A percentile compares a stretch with the other conserved stretches of the same genome.
phyloP scores from a whole-genome alignment of 2,797 vertebrate species.

The Steatocranus sp. region DNA sequence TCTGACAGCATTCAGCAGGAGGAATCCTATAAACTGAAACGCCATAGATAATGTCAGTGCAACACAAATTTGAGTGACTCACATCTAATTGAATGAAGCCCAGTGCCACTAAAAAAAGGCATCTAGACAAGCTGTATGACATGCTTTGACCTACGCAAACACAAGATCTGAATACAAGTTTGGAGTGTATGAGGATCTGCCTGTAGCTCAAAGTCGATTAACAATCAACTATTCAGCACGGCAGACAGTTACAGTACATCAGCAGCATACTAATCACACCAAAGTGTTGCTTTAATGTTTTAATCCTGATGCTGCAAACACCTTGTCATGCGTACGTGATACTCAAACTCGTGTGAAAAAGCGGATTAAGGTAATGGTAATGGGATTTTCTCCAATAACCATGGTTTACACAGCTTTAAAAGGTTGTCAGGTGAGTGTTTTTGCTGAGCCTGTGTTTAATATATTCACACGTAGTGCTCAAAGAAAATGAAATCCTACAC shows the following conservation, averaged over 20 bases:
- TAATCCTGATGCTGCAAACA: conserved; percentile 17
- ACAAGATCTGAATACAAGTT: neutral
- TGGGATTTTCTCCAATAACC: conserved; percentile 36
- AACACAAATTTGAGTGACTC: neutral
- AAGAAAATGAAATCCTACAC: neutral
- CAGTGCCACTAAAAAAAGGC: neutral
- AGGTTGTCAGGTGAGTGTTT: neutral
- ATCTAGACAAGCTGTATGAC: neutral
- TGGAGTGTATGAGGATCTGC: neutral
- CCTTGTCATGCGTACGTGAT: neutral
- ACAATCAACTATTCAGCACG: conserved; percentile 42
- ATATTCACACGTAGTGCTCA: neutral
- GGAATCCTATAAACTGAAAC: neutral
- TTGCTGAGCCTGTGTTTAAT: neutral
- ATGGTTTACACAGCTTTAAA: conserved; percentile 21
- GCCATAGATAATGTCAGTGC: neutral
- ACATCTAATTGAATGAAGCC: neutral
- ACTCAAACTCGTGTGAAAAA: conserved; percentile 24
- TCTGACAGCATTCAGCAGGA: neutral
- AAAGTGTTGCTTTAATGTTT: neutral
- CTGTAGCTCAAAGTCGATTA: neutral
- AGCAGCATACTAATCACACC: conserved; percentile 12
- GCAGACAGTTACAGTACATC: conserved; percentile 33
- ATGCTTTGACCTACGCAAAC: conserved; percentile 12
- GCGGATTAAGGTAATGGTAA: conserved; percentile 49